Evolutionary conservation across 2,113 vertebrate species (phyloP), one percentile per base, ranked within the genome.

Genomic region (Xerus inauris): DNA sequence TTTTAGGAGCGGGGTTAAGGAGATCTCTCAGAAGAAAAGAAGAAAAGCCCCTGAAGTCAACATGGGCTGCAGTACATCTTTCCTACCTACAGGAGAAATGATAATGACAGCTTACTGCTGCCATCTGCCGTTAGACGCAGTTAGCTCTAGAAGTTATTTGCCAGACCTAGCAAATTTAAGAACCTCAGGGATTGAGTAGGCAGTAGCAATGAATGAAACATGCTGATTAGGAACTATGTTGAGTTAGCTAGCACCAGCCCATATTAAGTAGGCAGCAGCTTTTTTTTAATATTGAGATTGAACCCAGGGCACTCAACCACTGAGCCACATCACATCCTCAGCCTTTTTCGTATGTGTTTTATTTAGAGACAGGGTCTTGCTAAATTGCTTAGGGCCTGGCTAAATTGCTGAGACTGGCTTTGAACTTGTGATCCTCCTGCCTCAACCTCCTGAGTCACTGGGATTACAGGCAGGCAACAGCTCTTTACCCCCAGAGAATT

Each of bases 81-180:
- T 95, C 42, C n/a, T 72, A 38, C 49, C 45, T 64, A 19, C 12
- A 95, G 10, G 62, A 67, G 35, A 96, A 92, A 81, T 75, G 42
- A n/a, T 65, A 76, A 83, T 75, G 67, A 62, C 17, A 65, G 69
- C 35, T 95, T 62, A 71, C 10, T 96, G 47, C 90, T 96, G 90
- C 94, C 97, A 96, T 59, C 95, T 97, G 71, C 90, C 24, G 93
- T 83, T 94, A 89, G 69, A 20, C 22, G 89, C 2, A 62, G 64
- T 54, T 90, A 87, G 35, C 22, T 51, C 20, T 45, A 54, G 49
- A 71, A 94, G 13, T 89, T 73, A 91, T 26, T 32, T 64, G 26
- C 73, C 42, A 91, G 57, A 3, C 13, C 85, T 57, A 80, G 59
- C 26, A 90, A 49, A 88, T 16, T 80, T 54, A 87, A 95, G 88